phyloP scores from a whole-genome alignment of 2,797 vertebrate species.

The Phrynocephalus vlangalii region DNA sequence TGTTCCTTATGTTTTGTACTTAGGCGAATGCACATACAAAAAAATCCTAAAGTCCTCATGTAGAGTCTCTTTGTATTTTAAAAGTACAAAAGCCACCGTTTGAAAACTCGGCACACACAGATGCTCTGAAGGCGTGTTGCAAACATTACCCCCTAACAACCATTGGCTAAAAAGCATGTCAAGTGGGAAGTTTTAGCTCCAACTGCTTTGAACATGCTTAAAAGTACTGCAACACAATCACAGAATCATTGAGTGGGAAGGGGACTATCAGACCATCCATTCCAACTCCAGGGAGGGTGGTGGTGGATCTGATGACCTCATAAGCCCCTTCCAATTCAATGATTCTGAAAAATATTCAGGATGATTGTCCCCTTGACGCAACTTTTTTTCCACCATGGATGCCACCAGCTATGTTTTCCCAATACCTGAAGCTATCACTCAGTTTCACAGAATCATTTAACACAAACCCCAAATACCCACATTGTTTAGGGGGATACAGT shows the following conservation, averaged over 20 bases:
- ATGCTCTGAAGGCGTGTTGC: neutral
- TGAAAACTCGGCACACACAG: conserved; percentile 10
- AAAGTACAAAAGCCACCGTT: neutral
- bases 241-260: too few species aligned
- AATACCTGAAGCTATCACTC: neutral
- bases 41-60: neutral
- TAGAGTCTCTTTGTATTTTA: neutral
- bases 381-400: neutral
- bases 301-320: too few species aligned
- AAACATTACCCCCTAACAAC: neutral
- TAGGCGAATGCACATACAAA: neutral
- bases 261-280: too few species aligned
- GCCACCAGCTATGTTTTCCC: neutral
- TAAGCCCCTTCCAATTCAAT: too few species aligned
- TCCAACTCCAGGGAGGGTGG: too few species aligned
- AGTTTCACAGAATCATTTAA: neutral
- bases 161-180: conserved; percentile 7
- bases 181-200: neutral
- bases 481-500: too few species aligned
- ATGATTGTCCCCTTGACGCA: neutral
- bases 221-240: neutral
- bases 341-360: neutral
- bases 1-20: neutral
- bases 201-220: neutral
- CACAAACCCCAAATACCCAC: neutral